Conservation (phyloP, 2,113 vertebrate species). For the Alaudala cheleensis region DNA sequence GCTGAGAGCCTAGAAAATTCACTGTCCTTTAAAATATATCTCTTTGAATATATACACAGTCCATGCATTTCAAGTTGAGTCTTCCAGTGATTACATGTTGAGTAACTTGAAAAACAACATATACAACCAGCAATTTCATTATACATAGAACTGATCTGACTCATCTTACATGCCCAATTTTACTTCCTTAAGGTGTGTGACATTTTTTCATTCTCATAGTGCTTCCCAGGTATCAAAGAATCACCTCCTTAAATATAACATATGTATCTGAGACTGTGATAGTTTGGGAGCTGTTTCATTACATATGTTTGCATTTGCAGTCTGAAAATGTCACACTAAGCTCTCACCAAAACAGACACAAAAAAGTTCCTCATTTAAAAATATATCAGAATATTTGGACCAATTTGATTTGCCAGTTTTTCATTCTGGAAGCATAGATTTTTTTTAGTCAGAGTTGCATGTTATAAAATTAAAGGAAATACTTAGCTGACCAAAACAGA, state of each 20-base stretch:
- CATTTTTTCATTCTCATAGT: neutral
- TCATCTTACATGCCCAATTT: accelerated
- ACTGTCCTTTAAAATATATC: neutral
- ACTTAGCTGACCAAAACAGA: neutral
- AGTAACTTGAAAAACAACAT: neutral
- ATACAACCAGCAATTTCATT: neutral
- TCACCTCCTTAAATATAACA: neutral
- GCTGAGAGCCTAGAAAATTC: neutral
- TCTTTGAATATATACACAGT: neutral
- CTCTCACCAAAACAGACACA: neutral
- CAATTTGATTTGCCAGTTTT: neutral
- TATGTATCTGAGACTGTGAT: neutral
- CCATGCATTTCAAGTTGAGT: neutral
- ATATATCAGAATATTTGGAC: neutral
- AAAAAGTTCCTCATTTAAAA: neutral
- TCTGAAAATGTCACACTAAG: neutral
- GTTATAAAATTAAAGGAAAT: neutral
- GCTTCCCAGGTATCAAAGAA: neutral
- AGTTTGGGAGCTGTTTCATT: neutral
- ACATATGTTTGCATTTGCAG: neutral
- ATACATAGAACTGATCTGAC: neutral
- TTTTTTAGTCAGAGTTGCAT: neutral
- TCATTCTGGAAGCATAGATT: neutral
- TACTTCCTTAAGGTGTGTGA: neutral
- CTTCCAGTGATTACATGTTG: neutral